Evolutionary conservation across 2,888 invertebrate species (phyloP).

Genomic region (Ernsta delagoae): DNA sequence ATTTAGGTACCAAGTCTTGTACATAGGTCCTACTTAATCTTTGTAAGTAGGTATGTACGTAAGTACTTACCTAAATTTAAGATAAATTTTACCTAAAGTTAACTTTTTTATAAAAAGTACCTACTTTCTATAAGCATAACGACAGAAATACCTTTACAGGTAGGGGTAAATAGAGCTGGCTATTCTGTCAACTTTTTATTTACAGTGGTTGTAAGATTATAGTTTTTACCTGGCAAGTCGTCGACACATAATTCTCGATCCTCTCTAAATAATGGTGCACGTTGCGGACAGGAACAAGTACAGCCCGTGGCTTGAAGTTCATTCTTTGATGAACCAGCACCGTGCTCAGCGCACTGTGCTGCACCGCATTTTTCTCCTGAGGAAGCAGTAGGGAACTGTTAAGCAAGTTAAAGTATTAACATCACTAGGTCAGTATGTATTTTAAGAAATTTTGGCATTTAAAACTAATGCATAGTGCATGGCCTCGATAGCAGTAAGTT

Average conservation of each 20-base stretch:
- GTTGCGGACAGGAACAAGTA: conserved; percentile 91
- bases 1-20: too few relatives aligned
- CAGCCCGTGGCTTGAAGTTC: conserved; percentile 71
- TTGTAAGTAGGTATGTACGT: background rate
- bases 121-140: too few relatives aligned
- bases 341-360: conserved; percentile 72
- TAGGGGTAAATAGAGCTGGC: too few relatives aligned
- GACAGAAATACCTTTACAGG: too few relatives aligned
- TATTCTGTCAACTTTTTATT: too few relatives aligned
- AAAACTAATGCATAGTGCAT: too few relatives aligned
- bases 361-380: conserved; percentile 72
- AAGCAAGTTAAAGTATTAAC: too few relatives aligned
- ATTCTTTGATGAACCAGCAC: conserved; percentile 57
- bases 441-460: background rate
- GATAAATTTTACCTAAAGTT: too few relatives aligned
- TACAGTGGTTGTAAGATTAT: too few relatives aligned
- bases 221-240: conserved; percentile 89
- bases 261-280: conserved; percentile 92
- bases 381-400: background rate
- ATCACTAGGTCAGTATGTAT: background rate
- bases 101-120: too few relatives aligned
- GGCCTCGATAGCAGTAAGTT: too few relatives aligned
- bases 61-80: too few relatives aligned
- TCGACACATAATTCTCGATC: conserved; percentile 94
- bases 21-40: background rate